These are phyloP conservation scores for Nematolebias whitei DNA, from an alignment of 2,113 vertebrate species.

Conservation along the genomic window DNA sequence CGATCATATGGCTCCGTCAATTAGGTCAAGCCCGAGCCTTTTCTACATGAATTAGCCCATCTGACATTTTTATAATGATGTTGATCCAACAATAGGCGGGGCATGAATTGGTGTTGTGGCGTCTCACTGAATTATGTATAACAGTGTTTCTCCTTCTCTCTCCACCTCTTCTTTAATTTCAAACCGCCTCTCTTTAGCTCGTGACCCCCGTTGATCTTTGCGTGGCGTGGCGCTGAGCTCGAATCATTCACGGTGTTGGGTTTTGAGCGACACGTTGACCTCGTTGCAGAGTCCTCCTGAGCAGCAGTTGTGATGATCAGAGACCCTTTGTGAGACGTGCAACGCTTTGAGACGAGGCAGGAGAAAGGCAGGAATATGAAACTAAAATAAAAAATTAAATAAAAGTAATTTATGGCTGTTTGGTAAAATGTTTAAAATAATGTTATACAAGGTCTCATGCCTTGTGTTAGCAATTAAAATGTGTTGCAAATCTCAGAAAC, in stretches of 20 bases:
- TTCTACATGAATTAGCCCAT: constrained; percentile 57
- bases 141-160: not conserved
- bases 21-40: constrained; percentile 42
- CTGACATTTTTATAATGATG: constrained; percentile 50
- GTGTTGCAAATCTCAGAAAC: too few species aligned
- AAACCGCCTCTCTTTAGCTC: constrained; percentile 25
- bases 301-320: too few species aligned
- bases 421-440: too few species aligned
- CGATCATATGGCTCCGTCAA: constrained; percentile 27
- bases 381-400: not conserved
- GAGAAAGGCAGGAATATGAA: too few species aligned
- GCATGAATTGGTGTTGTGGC: constrained; percentile 23
- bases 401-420: too few species aligned
- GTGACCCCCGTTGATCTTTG: constrained; percentile 17
- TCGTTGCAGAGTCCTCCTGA: constrained; percentile 14
- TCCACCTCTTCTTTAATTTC: constrained; percentile 14
- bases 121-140: constrained; percentile 54
- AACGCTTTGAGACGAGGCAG: too few species aligned
- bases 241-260: constrained; percentile 31
- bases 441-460: too few species aligned
- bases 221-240: not conserved
- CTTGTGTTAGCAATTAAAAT: too few species aligned
- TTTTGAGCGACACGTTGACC: constrained; percentile 39
- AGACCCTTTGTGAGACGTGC: too few species aligned
- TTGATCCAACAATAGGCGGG: constrained; percentile 19